Conservation (phyloP, 1,140 invertebrate genomes). For the Coboldia fuscipes region DNA sequence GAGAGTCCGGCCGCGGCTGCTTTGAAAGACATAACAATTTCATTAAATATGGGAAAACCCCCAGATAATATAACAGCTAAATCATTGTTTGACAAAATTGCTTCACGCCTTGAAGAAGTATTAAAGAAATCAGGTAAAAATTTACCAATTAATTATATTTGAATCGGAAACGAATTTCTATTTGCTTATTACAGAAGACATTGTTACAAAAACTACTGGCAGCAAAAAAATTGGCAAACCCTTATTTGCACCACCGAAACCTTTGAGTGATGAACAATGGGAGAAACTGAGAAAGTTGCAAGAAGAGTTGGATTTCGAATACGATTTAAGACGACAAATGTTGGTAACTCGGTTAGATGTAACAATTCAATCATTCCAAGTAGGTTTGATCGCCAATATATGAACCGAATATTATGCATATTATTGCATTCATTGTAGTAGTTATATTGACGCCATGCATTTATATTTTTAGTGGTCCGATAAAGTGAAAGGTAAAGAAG, state of each 20-base stretch:
- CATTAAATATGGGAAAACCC: constrained; percentile 64
- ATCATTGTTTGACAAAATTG: constrained; percentile 57
- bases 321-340: constrained; percentile 63
- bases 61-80: constrained; percentile 56
- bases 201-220: too few species aligned
- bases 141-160: too few species aligned
- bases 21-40: constrained; percentile 52
- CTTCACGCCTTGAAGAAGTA: constrained; percentile 45
- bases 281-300: constrained; percentile 42
- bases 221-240: constrained; percentile 52
- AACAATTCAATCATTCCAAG: constrained; percentile 81
- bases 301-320: constrained; percentile 55
- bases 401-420: constrained; percentile 7
- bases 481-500: constrained; percentile 44
- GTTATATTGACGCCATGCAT: too few species aligned
- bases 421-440: background rate
- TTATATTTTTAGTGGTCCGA: constrained; percentile 71
- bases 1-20: constrained; percentile 59
- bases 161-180: too few species aligned
- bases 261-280: constrained; percentile 66
- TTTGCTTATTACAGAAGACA: too few species aligned
- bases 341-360: constrained; percentile 79
- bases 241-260: constrained; percentile 39
- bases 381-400: too few species aligned
- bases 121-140: constrained; percentile 31